These are phyloP conservation scores for Heliangelus exortis DNA, from an alignment of 2,797 vertebrate species.

Conservation along the genomic window DNA sequence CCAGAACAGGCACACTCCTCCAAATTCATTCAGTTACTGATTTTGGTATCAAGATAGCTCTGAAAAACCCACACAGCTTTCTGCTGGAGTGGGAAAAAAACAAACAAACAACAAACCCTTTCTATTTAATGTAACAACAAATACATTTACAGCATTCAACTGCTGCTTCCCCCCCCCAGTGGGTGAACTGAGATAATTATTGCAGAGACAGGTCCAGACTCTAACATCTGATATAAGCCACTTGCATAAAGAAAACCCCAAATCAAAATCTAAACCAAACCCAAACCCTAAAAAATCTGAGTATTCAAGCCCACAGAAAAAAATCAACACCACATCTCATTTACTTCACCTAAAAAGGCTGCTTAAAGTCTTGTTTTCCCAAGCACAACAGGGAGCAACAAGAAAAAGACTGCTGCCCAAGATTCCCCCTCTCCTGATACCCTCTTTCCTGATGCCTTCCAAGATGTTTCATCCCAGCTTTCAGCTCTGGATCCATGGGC, in stretches of 20 bases:
- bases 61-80: background rate
- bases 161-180: background rate
- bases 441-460: background rate
- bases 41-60: background rate
- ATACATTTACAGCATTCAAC: background rate
- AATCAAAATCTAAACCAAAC: too few species aligned
- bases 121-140: background rate
- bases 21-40: background rate
- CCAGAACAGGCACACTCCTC: background rate
- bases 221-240: background rate
- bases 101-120: too few species aligned
- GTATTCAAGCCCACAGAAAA: background rate
- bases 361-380: background rate
- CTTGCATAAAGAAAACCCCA: background rate
- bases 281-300: background rate
- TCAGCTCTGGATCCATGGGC: background rate
- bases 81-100: background rate
- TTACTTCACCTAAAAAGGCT: background rate
- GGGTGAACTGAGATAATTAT: background rate
- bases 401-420: background rate
- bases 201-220: background rate
- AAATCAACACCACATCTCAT: background rate
- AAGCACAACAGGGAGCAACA: background rate
- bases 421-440: background rate
- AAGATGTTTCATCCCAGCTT: background rate